Conservation (phyloP, 2,797 vertebrate species). For the Paramormyrops hopkinsi region DNA sequence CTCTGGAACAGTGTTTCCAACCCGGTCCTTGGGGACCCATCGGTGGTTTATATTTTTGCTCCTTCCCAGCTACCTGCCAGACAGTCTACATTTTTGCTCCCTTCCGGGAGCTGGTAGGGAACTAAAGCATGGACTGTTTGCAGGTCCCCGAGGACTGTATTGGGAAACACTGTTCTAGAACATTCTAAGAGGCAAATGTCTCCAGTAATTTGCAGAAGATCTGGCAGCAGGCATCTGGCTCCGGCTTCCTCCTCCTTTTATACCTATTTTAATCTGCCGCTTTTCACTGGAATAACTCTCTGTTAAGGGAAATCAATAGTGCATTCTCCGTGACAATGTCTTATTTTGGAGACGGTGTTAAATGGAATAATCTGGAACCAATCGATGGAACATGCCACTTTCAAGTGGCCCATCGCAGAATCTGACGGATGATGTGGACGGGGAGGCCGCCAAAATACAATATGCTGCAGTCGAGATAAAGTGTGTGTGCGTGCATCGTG, state of each 20-base stretch:
- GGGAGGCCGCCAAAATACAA: conserved; percentile 11
- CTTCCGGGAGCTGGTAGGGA: neutral
- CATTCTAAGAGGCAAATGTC: neutral
- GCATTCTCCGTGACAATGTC: conserved; percentile 53
- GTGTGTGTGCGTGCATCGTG: neutral
- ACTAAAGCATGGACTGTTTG: neutral
- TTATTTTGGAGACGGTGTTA: conserved; percentile 55
- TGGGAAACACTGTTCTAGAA: neutral
- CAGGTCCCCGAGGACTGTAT: neutral
- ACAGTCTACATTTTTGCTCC: neutral
- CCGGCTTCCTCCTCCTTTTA: conserved; percentile 8
- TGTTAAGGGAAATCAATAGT: conserved; percentile 62
- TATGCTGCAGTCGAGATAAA: neutral
- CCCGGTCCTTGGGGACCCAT: neutral
- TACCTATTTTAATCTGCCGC: conserved; percentile 32
- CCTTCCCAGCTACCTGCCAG: neutral
- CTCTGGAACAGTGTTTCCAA: neutral
- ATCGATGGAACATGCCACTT: conserved; percentile 48
- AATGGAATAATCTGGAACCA: conserved; percentile 60
- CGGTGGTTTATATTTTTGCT: neutral
- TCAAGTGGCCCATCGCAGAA: conserved; percentile 5
- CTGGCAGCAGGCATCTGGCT: neutral
- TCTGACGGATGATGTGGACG: conserved; percentile 50
- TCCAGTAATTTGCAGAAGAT: neutral
- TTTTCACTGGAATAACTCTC: conserved; percentile 36